These are phyloP conservation scores for Ailuropoda melanoleuca DNA, from an alignment of 2,113 vertebrate species.

Conservation along the genomic window DNA sequence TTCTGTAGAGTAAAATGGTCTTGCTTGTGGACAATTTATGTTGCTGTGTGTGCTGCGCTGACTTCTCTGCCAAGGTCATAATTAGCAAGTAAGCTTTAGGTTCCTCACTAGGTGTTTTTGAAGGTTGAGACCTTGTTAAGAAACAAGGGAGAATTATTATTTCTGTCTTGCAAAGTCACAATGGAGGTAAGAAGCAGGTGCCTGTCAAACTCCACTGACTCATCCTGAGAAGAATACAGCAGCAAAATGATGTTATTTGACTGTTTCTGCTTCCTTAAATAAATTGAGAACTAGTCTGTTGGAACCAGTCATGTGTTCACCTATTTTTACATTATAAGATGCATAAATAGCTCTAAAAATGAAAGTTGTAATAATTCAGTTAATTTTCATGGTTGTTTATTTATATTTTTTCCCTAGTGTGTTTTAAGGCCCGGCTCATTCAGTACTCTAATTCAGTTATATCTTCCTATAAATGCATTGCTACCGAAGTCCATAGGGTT, in stretches of 20 bases:
- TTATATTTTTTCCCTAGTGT: background rate
- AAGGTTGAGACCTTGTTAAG: slow-evolving; percentile 15
- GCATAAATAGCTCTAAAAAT: background rate
- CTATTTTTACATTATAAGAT: slow-evolving; percentile 45
- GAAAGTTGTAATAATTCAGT: background rate
- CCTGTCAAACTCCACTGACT: background rate
- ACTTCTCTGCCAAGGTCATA: background rate
- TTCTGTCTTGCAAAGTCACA: background rate
- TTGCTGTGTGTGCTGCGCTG: background rate
- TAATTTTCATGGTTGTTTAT: background rate
- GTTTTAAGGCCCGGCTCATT: background rate
- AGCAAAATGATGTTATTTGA: background rate
- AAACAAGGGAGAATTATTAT: background rate
- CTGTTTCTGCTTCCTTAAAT: slow-evolving; percentile 17
- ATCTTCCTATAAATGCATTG: background rate
- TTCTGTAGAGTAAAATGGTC: background rate
- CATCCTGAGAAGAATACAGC: background rate
- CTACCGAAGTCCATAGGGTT: background rate
- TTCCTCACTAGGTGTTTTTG: background rate
- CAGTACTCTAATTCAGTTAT: background rate
- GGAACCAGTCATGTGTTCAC: background rate
- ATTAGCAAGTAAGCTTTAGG: background rate
- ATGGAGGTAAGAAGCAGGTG: background rate
- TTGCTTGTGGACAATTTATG: background rate
- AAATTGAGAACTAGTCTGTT: background rate